Evolutionary conservation across 2,113 vertebrate genomes (phyloP).

Genomic region (Phycodurus eques): DNA sequence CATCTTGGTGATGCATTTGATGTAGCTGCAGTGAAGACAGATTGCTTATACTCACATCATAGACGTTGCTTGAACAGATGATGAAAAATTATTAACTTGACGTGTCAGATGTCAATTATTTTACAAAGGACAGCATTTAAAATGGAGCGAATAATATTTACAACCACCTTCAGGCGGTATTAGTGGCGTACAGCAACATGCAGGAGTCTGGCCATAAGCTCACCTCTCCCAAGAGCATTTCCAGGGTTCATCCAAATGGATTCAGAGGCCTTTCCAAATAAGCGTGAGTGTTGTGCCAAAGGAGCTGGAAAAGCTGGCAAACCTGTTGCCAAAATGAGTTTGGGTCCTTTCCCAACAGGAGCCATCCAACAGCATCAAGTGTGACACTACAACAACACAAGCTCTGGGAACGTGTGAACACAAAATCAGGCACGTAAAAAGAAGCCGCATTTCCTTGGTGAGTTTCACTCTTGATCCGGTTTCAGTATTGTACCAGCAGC

Average conservation of each 20-base stretch:
- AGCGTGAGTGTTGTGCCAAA: slow-evolving; percentile 45
- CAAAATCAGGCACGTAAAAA: neutral
- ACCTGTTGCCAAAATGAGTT: slow-evolving; percentile 38
- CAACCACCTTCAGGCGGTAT: neutral
- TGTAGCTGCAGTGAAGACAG: slow-evolving; percentile 41
- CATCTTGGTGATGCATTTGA: slow-evolving; percentile 46
- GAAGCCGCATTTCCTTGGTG: neutral
- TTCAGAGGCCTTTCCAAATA: slow-evolving; percentile 41
- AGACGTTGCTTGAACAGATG: neutral
- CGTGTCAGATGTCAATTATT: neutral
- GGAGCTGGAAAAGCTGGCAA: slow-evolving; percentile 59
- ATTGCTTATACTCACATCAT: no score
- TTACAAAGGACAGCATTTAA: neutral
- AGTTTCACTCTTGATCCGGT: neutral
- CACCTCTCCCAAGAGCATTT: slow-evolving; percentile 40
- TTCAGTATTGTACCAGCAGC: neutral
- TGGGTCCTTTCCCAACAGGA: slow-evolving; percentile 43
- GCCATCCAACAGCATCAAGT: slow-evolving; percentile 38
- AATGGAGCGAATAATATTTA: neutral
- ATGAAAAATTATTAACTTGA: neutral
- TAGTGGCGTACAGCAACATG: neutral
- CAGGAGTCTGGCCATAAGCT: slow-evolving; percentile 6
- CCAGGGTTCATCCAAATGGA: slow-evolving; percentile 32
- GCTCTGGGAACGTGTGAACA: neutral
- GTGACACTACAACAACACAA: slow-evolving; percentile 28